Evolutionary conservation across 2,797 vertebrate genomes (phyloP), one percentile per base, ranked within the genome.

Genomic region (Octomys mimax): DNA sequence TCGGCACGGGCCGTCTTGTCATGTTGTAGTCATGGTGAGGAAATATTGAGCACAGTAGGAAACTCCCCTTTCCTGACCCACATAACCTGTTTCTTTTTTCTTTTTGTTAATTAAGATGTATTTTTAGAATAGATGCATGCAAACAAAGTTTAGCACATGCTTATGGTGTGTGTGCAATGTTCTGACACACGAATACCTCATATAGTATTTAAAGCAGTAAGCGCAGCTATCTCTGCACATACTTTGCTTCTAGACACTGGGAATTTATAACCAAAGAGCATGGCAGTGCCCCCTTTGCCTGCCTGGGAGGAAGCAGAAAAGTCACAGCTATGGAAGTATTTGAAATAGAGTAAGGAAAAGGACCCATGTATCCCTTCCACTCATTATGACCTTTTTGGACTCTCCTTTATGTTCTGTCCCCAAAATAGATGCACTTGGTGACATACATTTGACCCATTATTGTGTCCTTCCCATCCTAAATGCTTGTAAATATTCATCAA

Each of bases 401-500:
- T 88, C 78, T 81, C 62, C 66, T 90, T 84, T 46, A 7, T 21
- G 22, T 59, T 81, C 24, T 70, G 33, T 46, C 6, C 7, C 54
- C 24, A n/a, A 75, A 82, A 54, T 18, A 61, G 75, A 31, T 36
- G 22, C 77, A 57, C 22, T 61, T 86, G 62, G 64, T 91, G 59
- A 42, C 42, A 80, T 83, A 73, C 61, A 78, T 61, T 91, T 73
- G 59, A 28, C 57, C 62, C 61, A 9, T 24, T 81, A 36, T 52
- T 77, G 49, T 82, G 8, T 54, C 42, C 19, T 90, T 54, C 12
- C 26, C 52, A 9, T 78, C 66, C 80, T 49, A 64, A 59, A 73
- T 24, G 14, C 36, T 85, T 39, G 10, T 82, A 90, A 88, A 78
- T 90, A 88, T 84, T 93, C 66, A 57, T 31, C 71, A 62, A 95